Percentiles rank a stretch among this genome's conserved stretches.
Conservation (phyloP, 2,797 vertebrate genomes). For the Sebastiscus tertius region DNA sequence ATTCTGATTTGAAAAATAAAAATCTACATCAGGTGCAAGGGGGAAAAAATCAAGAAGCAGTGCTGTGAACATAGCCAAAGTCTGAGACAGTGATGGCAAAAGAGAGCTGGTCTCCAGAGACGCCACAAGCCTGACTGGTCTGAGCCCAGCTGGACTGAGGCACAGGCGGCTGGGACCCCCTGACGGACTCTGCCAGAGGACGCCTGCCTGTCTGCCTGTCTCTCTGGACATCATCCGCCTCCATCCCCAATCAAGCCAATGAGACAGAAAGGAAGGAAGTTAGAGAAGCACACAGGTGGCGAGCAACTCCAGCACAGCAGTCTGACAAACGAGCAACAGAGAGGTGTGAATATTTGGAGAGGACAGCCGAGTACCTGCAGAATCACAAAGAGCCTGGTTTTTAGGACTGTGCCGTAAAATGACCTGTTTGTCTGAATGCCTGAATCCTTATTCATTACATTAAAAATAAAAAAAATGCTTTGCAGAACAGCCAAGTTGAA, state of each 20-base stretch:
- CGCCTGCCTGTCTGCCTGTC: slow-evolving; percentile 4
- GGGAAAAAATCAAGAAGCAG: background rate
- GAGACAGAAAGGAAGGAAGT: slow-evolving; percentile 31
- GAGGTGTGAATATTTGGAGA: slow-evolving; percentile 34
- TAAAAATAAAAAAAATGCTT: background rate
- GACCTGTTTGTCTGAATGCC: background rate
- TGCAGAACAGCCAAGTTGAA: slow-evolving; percentile 5
- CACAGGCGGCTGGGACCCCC: slow-evolving; percentile 7
- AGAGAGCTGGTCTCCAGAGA: slow-evolving; percentile 15
- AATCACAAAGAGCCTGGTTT: slow-evolving; percentile 9
- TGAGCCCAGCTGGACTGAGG: slow-evolving; percentile 41
- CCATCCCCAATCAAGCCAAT: slow-evolving; percentile 9
- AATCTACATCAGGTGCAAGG: background rate
- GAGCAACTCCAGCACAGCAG: slow-evolving; percentile 12
- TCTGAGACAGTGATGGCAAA: background rate
- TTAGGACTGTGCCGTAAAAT: background rate
- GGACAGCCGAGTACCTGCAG: slow-evolving; percentile 16
- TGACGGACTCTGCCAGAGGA: slow-evolving; percentile 20
- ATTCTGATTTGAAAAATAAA: background rate
- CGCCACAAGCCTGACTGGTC: slow-evolving; percentile 3
- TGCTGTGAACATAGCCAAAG: background rate
- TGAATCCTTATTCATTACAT: background rate
- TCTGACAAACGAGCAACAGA: slow-evolving; percentile 26
- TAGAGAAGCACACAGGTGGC: slow-evolving; percentile 13
- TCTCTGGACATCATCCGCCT: slow-evolving; percentile 26